phyloP scores from a whole-genome alignment of 2,888 invertebrate genomes.

The Liopterus haemorrhoidalis region DNA sequence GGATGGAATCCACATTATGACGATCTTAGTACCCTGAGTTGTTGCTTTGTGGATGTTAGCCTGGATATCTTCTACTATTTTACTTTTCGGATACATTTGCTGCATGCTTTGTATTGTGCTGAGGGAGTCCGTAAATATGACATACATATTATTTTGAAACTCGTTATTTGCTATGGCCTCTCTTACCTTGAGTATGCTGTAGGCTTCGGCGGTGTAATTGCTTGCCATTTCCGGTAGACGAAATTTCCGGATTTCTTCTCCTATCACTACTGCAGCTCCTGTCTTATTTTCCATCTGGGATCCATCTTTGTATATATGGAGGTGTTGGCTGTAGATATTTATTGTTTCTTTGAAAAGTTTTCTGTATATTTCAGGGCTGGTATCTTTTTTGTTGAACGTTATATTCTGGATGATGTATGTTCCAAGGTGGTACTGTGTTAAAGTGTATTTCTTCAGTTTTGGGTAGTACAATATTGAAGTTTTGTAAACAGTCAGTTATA shows the following conservation, averaged over 20 bases:
- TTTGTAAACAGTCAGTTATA: background rate
- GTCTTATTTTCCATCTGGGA: conserved; percentile 2
- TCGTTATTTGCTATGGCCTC: background rate
- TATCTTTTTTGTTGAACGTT: background rate
- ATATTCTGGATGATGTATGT: background rate
- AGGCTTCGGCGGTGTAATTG: conserved; percentile 6
- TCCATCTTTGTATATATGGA: conserved; percentile 7
- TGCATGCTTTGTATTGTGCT: background rate
- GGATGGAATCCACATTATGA: no score
- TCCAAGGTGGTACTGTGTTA: conserved; percentile 1
- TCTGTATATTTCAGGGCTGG: background rate
- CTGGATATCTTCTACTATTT: background rate
- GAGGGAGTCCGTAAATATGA: conserved; percentile 8
- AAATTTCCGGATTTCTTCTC: conserved; percentile 3
- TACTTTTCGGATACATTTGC: background rate
- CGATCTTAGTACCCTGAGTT: no score
- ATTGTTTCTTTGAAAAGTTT: conserved; percentile 1
- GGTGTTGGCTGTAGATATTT: background rate
- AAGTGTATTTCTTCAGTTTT: background rate
- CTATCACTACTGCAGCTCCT: background rate
- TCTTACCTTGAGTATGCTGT: background rate
- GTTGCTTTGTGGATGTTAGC: conserved; percentile 1
- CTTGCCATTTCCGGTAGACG: background rate
- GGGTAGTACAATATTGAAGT: conserved; percentile 1
- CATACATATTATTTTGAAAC: background rate